Conservation (phyloP, 2,113 vertebrate genomes). For the Burhinus oedicnemus region DNA sequence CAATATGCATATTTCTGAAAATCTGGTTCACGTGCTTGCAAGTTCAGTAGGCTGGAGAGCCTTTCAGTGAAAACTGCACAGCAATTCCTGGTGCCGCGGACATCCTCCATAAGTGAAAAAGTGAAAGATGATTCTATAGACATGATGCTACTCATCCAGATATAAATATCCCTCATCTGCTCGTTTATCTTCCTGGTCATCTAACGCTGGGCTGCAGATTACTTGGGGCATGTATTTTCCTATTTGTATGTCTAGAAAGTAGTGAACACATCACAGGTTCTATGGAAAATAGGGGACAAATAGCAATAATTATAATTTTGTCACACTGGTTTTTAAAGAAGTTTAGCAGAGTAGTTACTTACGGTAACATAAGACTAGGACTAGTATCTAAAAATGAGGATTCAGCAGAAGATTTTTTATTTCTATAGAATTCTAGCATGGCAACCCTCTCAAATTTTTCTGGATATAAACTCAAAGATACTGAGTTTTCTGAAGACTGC, state of each 20-base stretch:
- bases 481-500: not conserved
- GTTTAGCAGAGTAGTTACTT: not conserved
- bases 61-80: not conserved
- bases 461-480: not conserved
- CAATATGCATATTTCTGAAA: not conserved
- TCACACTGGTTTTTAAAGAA: not conserved
- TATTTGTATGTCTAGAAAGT: not conserved
- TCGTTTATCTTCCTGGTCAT: not conserved
- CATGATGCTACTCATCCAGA: not conserved
- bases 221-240: not conserved
- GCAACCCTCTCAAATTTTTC: not conserved
- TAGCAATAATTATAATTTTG: not conserved
- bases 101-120: not conserved
- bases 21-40: not conserved
- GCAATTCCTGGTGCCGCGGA: not conserved
- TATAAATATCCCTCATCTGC: not conserved
- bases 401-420: not conserved
- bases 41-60: not conserved
- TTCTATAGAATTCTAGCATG: not conserved
- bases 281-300: not conserved
- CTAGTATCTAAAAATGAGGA: not conserved
- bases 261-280: not conserved
- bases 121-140: not conserved
- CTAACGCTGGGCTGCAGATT: not conserved
- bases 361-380: rapidly evolving